Base-by-base conservation (phyloP, 2,888 invertebrate species). In the Drosophila silvestris region DNA sequence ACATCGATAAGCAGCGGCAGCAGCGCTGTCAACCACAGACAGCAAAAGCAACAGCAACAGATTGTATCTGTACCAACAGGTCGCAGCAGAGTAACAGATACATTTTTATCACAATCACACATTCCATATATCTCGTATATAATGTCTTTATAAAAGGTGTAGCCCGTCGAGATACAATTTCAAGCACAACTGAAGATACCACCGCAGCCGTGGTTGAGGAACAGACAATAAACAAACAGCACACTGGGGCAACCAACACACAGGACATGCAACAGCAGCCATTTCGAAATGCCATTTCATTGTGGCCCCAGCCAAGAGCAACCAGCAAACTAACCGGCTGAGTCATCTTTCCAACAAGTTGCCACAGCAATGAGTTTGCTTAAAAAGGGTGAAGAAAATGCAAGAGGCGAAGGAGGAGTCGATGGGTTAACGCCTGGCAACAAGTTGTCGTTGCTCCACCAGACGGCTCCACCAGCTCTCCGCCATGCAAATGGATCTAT, bases 81-180 rank as follows among this genome's bases (percentile, higher is more conserved):
- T 67, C 66, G 57, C 70, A 28, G 66, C 79, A 68, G 79, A 81
- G 89, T 79, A 83, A 79, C 79, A 89, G 83, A 81, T 82, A 88
- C 86, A 85, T 81, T 81, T 82, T 69, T 81, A 90, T 85, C 87
- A 88, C 81, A 81, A 90, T 84, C 88, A 88, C 79, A 81, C 80
- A 89, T 83, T 71, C 83, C 89, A 85, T 91, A 90, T 83, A 82
- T 82, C 80, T 81, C 73, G 77, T 65, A 81, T 91, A 88, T 90
- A 83, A 91, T 91, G 91, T 90, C 91, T 91, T 88, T 84, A 91
- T 91, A 90, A 86, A 82, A 81, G 82, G 80, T 82, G 81, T 75
- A 75, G 81, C 90, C 88, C 58, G 69, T 65, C 71, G 72, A 73
- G 88, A 77, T 88, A 81, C 83, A 83, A 81, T 86, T 86, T 74